Evolutionary conservation across 64 coral and sea anemone genomes (phyloP).

Genomic region (Pocillopora verrucosa): DNA sequence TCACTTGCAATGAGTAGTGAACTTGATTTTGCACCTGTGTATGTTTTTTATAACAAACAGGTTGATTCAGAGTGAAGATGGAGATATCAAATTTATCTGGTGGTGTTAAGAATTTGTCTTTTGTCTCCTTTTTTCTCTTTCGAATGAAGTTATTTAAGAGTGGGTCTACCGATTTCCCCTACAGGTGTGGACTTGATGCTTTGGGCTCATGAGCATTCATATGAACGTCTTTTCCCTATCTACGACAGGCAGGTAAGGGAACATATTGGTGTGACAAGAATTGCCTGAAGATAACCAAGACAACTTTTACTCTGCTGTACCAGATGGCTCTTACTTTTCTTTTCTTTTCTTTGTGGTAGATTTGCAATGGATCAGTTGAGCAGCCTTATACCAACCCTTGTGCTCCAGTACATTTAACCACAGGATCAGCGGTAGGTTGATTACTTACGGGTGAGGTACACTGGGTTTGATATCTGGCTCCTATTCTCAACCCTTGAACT

Average conservation of each 20-base stretch:
- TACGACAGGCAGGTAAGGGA: slow-evolving; percentile 75
- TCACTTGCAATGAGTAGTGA: too few relatives aligned
- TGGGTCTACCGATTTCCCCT: too few relatives aligned
- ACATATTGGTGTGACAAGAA: not conserved
- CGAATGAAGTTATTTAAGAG: too few relatives aligned
- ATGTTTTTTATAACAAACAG: too few relatives aligned
- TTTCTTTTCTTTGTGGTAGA: not conserved
- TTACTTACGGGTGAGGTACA: not conserved
- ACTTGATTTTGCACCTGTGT: too few relatives aligned
- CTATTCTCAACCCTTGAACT: too few relatives aligned
- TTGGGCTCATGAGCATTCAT: slow-evolving; percentile 97
- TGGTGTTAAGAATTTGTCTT: too few relatives aligned
- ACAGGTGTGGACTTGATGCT: slow-evolving; percentile 82
- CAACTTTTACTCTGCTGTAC: too few relatives aligned
- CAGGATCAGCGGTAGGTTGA: slow-evolving; percentile 10
- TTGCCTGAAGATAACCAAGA: too few relatives aligned
- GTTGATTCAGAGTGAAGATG: too few relatives aligned
- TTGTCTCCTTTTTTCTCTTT: too few relatives aligned
- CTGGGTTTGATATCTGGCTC: not conserved
- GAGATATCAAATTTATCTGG: too few relatives aligned
- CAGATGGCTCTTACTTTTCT: not conserved
- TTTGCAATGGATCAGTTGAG: slow-evolving; percentile 46
- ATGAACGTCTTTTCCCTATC: slow-evolving; percentile 81
- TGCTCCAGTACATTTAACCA: slow-evolving; percentile 60
- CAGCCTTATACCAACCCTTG: slow-evolving; percentile 54